phyloP scores from a whole-genome alignment of 2,888 invertebrate species.

The Margaritifera margaritifera region DNA sequence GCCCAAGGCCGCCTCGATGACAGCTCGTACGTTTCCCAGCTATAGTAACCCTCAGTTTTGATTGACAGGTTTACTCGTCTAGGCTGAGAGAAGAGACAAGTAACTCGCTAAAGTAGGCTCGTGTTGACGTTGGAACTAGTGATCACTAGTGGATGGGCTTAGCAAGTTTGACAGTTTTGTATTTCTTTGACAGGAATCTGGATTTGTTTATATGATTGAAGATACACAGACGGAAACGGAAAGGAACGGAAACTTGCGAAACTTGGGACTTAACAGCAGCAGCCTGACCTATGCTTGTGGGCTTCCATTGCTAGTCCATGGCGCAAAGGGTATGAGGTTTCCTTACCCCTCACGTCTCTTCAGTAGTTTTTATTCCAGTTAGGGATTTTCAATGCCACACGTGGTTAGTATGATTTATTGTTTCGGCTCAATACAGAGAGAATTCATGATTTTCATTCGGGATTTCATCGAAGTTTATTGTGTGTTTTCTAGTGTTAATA shows the following conservation, averaged over 20 bases:
- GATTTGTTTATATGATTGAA: constrained; percentile 65
- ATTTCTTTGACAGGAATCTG: constrained; percentile 63
- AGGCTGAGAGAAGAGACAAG: constrained; percentile 64
- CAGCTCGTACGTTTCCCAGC: constrained; percentile 62
- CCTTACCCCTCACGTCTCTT: constrained; percentile 30
- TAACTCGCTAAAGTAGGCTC: constrained; percentile 62
- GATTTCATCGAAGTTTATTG: constrained; percentile 8
- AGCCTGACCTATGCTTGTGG: constrained; percentile 38
- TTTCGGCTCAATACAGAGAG: constrained; percentile 3
- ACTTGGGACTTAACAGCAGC: constrained; percentile 39
- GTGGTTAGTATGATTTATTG: constrained; percentile 8
- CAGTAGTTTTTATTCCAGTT: constrained; percentile 18
- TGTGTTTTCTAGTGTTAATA: constrained; percentile 12
- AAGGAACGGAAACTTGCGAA: constrained; percentile 32
- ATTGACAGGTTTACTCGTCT: constrained; percentile 66
- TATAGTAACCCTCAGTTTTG: constrained; percentile 35
- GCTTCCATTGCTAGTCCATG: constrained; percentile 53
- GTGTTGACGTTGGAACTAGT: constrained; percentile 59
- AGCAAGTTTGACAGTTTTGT: constrained; percentile 67
- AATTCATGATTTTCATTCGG: constrained; percentile 8
- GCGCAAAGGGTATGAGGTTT: constrained; percentile 61
- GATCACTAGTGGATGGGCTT: constrained; percentile 50
- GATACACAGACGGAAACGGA: constrained; percentile 32
- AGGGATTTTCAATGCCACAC: too few relatives aligned
- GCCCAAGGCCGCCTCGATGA: constrained; percentile 44